A percentile compares a stretch with the other conserved stretches of the same genome.
These are phyloP conservation scores for Drosophila multiciliata DNA, from an alignment of 2,888 invertebrate genomes.

Conservation along the genomic window DNA sequence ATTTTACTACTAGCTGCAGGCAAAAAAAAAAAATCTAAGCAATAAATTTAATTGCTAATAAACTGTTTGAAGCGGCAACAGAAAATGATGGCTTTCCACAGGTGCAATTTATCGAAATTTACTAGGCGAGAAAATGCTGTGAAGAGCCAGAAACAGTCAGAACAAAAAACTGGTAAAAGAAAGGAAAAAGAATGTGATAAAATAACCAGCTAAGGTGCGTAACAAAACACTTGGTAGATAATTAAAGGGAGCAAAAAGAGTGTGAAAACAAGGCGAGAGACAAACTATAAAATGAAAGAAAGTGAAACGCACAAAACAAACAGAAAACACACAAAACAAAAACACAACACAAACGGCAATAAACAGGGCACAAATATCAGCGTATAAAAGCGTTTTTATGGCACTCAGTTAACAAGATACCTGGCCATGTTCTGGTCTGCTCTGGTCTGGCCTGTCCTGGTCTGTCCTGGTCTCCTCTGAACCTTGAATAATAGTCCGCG, in stretches of 20 bases:
- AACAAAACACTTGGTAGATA: conserved; percentile 75
- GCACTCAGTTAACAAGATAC: conserved; percentile 34
- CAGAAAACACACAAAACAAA: conserved; percentile 11
- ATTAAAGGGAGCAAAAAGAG: conserved; percentile 59
- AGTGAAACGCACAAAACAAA: conserved; percentile 19
- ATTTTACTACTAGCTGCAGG: background rate
- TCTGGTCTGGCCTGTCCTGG: background rate
- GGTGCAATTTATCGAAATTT: conserved; percentile 70
- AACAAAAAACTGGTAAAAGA: conserved; percentile 9
- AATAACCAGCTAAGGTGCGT: conserved; percentile 70
- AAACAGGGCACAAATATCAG: conserved; percentile 52
- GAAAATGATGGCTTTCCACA: conserved; percentile 70
- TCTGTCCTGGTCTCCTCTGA: conserved; percentile 24
- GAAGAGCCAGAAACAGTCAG: background rate
- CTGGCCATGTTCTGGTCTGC: conserved; percentile 19
- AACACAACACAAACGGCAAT: conserved; percentile 18
- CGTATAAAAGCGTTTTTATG: conserved; percentile 67
- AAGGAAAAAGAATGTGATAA: conserved; percentile 11
- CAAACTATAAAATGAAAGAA: conserved; percentile 75
- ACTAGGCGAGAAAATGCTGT: conserved; percentile 38
- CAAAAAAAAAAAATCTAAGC: conserved; percentile 41
- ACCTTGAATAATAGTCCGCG: conserved; percentile 66
- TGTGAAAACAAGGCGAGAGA: conserved; percentile 67
- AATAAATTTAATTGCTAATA: conserved; percentile 35
- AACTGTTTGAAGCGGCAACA: conserved; percentile 6